These are phyloP conservation scores for Cisticola juncidis DNA, from an alignment of 2,113 vertebrate species.

Conservation along the genomic window DNA sequence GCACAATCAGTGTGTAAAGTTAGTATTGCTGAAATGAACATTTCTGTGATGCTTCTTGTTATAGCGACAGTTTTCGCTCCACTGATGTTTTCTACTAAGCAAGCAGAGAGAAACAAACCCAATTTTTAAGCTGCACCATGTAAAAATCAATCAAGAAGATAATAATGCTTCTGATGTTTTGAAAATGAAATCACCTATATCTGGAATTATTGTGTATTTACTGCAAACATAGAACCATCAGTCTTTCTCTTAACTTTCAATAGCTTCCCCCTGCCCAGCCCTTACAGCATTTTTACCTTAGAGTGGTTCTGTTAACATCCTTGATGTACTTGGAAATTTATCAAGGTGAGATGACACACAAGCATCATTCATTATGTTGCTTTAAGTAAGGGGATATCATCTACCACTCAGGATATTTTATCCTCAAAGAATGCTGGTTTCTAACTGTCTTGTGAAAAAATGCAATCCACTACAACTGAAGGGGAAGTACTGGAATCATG, in stretches of 20 bases:
- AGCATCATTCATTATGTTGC: background rate
- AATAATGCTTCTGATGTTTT: background rate
- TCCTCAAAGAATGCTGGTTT: background rate
- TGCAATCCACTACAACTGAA: background rate
- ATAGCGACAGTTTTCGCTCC: background rate
- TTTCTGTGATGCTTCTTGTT: background rate
- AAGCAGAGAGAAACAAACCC: background rate
- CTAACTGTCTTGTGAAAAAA: background rate
- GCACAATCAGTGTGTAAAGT: background rate
- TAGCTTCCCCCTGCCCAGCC: background rate
- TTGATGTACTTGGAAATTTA: background rate
- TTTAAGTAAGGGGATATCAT: background rate
- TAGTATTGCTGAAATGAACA: background rate
- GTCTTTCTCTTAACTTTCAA: background rate
- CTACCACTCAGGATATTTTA: background rate
- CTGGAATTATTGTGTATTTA: background rate
- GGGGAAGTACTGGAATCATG: background rate
- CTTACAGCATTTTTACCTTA: background rate
- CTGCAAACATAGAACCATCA: background rate
- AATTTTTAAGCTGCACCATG: background rate
- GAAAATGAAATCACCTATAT: slow-evolving; percentile 2
- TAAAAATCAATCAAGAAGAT: background rate
- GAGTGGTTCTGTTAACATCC: background rate
- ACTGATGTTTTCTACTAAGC: background rate
- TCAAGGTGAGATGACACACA: background rate